Evolutionary conservation across 2,797 vertebrate species (phyloP).

Genomic region (Anguilla marmorata): DNA sequence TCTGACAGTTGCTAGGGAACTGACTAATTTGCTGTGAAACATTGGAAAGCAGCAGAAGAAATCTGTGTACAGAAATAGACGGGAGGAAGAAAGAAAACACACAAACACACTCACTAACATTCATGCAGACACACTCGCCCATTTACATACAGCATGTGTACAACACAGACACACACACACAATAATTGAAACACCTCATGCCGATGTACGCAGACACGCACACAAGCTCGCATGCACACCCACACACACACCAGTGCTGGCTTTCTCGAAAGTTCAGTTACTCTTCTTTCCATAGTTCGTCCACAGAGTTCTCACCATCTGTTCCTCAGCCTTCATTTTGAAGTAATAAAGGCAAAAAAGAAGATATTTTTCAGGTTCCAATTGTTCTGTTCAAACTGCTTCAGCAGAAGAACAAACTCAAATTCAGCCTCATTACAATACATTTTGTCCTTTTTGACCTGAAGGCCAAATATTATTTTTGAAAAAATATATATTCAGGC

Average conservation of each 20-base stretch:
- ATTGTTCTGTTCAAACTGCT: constrained; percentile 6
- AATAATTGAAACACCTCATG: not conserved
- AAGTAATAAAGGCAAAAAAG: constrained; percentile 5
- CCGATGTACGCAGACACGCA: not conserved
- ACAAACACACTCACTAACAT: not conserved
- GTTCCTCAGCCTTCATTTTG: constrained; percentile 19
- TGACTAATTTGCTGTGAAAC: constrained; percentile 71
- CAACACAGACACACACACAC: not conserved
- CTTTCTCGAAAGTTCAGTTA: constrained; percentile 18
- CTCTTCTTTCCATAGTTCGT: constrained; percentile 10
- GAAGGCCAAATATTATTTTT: not conserved
- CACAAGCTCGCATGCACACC: not conserved
- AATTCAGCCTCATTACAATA: not conserved
- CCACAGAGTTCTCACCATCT: constrained; percentile 28
- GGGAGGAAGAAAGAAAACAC: constrained; percentile 16
- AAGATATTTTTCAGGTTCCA: not conserved
- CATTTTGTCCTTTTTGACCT: not conserved
- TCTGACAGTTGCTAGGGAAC: constrained; percentile 82
- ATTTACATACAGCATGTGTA: not conserved
- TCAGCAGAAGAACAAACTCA: not conserved
- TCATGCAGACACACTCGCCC: not conserved
- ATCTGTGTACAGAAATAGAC: constrained; percentile 37
- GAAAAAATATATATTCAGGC: not conserved
- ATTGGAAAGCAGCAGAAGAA: constrained; percentile 25
- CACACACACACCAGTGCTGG: constrained; percentile 13